phyloP scores from a whole-genome alignment of 2,888 invertebrate species.

The Trichopria drosophilae region DNA sequence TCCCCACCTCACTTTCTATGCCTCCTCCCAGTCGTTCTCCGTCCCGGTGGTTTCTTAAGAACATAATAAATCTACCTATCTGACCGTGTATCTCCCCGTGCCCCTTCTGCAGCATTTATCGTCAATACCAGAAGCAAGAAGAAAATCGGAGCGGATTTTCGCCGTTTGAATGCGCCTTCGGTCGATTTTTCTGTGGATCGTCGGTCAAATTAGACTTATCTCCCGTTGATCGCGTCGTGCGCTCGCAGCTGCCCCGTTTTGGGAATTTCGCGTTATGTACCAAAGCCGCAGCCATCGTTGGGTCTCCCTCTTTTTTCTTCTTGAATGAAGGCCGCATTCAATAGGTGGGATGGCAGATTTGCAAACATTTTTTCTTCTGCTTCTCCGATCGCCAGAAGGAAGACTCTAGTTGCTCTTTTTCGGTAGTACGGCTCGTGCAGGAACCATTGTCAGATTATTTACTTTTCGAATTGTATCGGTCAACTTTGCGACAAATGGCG shows the following conservation, averaged over 20 bases:
- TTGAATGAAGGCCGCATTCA: constrained; percentile 27
- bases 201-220: constrained; percentile 56
- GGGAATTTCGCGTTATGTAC: constrained; percentile 24
- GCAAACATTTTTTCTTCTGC: constrained; percentile 34
- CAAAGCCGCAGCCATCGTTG: constrained; percentile 30
- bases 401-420: constrained; percentile 31
- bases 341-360: constrained; percentile 35
- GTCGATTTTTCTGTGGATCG: constrained; percentile 27
- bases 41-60: too few relatives aligned
- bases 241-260: constrained; percentile 33
- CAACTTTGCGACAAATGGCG: constrained; percentile 7
- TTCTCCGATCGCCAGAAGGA: too few relatives aligned
- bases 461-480: constrained; percentile 13
- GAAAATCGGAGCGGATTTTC: constrained; percentile 54
- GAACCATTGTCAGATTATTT: constrained; percentile 8
- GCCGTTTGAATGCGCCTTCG: constrained; percentile 24
- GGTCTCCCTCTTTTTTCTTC: constrained; percentile 29
- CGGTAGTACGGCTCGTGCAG: constrained; percentile 8
- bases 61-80: too few relatives aligned
- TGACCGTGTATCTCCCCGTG: too few relatives aligned
- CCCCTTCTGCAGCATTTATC: too few relatives aligned
- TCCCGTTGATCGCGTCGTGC: constrained; percentile 47
- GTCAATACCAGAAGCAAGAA: constrained; percentile 26
- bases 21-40: too few relatives aligned
- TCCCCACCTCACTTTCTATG: too few relatives aligned